Evolutionary conservation across 2,888 invertebrate species (phyloP).

Genomic region (Eremobia ochroleuca): DNA sequence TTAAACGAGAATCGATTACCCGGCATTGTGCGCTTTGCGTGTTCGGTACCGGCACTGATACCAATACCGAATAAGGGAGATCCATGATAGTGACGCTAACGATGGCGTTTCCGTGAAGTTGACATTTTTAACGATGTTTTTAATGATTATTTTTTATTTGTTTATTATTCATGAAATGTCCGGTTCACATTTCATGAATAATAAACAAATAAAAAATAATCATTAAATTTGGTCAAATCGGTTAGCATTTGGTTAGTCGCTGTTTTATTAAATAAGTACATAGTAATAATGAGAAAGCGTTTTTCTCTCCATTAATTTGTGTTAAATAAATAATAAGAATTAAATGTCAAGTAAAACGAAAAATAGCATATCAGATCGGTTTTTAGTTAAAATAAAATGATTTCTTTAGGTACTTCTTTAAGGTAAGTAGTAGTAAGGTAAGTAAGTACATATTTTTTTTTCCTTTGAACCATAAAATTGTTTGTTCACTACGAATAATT

Average conservation of each 20-base stretch:
- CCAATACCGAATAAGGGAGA: slow-evolving; percentile 10
- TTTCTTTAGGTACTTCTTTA: too few species aligned
- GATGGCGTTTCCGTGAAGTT: background rate
- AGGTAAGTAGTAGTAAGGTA: too few species aligned
- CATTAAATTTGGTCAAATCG: background rate
- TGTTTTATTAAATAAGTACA: background rate
- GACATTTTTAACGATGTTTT: slow-evolving; percentile 11
- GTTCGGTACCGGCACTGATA: background rate
- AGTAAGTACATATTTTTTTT: background rate
- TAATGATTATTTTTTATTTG: background rate
- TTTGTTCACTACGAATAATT: background rate
- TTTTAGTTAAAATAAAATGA: background rate
- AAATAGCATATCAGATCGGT: background rate
- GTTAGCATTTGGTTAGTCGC: background rate
- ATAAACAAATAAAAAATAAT: too few species aligned
- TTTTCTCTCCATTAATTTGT: slow-evolving; percentile 10
- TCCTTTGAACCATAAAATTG: background rate
- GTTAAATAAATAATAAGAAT: slow-evolving; percentile 5
- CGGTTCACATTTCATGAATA: too few species aligned
- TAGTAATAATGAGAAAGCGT: background rate
- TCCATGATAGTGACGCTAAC: slow-evolving; percentile 7
- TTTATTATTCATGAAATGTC: background rate
- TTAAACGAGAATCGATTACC: slow-evolving; percentile 50
- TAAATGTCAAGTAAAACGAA: slow-evolving; percentile 1
- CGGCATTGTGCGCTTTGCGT: slow-evolving; percentile 29